Evolutionary conservation across 2,797 vertebrate genomes (phyloP).

Genomic region (Mormyrus hasselquistii): DNA sequence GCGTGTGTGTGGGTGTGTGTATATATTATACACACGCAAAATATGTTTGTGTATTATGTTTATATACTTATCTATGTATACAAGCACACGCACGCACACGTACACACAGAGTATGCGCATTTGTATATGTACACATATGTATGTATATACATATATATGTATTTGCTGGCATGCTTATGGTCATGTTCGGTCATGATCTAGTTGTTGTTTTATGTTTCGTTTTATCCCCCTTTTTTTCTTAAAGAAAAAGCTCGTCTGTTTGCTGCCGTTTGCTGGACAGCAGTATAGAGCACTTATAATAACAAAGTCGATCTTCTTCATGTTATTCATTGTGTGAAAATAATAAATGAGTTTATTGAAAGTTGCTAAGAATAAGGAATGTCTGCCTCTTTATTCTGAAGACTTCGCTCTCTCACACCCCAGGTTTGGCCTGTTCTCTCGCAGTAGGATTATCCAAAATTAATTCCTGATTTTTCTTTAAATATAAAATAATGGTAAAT

Average conservation of each 20-base stretch:
- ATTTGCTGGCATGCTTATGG: constrained; percentile 92
- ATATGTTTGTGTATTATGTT: constrained; percentile 64
- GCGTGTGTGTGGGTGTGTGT: constrained; percentile 72
- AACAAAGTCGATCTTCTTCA: constrained; percentile 96
- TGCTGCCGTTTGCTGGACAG: constrained; percentile 92
- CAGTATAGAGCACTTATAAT: constrained; percentile 95
- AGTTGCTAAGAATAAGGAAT: constrained; percentile 28
- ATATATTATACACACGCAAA: constrained; percentile 69
- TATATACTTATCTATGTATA: constrained; percentile 11
- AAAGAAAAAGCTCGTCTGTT: constrained; percentile 92
- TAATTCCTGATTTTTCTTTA: background rate
- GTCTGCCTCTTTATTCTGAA: background rate
- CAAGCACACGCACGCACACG: background rate
- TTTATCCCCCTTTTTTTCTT: constrained; percentile 63
- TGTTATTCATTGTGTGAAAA: constrained; percentile 99
- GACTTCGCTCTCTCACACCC: background rate
- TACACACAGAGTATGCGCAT: constrained; percentile 35
- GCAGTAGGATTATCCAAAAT: background rate
- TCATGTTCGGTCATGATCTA: constrained; percentile 98
- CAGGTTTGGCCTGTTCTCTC: background rate
- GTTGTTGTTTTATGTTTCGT: constrained; percentile 69
- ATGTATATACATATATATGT: constrained; percentile 71
- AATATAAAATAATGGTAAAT: background rate
- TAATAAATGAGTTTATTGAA: constrained; percentile 85
- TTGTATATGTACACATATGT: constrained; percentile 72